Conservation (phyloP, 2,888 invertebrate genomes). For the Philereme transversata region DNA sequence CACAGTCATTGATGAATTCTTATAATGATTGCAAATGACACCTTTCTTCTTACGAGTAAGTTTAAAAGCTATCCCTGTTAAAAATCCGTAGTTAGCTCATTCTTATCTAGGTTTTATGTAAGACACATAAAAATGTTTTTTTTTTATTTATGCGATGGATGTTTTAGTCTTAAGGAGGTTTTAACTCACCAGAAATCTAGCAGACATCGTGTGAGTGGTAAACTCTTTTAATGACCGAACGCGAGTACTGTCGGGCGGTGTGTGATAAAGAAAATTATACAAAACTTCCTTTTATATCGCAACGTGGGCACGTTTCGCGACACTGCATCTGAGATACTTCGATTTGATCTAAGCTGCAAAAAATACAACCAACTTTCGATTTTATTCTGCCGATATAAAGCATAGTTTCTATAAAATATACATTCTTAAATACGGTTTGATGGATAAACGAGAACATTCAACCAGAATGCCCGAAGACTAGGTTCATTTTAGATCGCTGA, state of each 20-base stretch:
- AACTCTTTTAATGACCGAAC: constrained; percentile 61
- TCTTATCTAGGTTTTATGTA: too few species aligned
- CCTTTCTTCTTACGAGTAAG: too few species aligned
- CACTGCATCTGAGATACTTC: constrained; percentile 68
- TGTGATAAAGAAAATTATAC: constrained; percentile 81
- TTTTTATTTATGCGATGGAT: not conserved
- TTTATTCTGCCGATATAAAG: constrained; percentile 44
- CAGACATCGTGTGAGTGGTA: constrained; percentile 68
- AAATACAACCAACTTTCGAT: constrained; percentile 43
- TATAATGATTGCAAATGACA: too few species aligned
- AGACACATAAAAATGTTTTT: too few species aligned
- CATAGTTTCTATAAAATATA: constrained; percentile 35
- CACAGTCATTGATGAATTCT: too few species aligned
- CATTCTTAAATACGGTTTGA: constrained; percentile 25
- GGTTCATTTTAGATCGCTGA: constrained; percentile 40
- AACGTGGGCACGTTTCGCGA: constrained; percentile 82
- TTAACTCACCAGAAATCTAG: constrained; percentile 78
- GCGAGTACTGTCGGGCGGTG: constrained; percentile 65
- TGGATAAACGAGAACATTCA: constrained; percentile 42
- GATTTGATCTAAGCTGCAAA: constrained; percentile 47
- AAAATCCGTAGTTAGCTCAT: too few species aligned
- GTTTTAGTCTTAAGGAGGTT: not conserved
- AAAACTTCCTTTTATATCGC: constrained; percentile 82
- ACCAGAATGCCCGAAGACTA: constrained; percentile 42
- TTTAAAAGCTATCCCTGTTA: too few species aligned